phyloP scores from a whole-genome alignment of 2,888 invertebrate species.

The Gibbula magus region DNA sequence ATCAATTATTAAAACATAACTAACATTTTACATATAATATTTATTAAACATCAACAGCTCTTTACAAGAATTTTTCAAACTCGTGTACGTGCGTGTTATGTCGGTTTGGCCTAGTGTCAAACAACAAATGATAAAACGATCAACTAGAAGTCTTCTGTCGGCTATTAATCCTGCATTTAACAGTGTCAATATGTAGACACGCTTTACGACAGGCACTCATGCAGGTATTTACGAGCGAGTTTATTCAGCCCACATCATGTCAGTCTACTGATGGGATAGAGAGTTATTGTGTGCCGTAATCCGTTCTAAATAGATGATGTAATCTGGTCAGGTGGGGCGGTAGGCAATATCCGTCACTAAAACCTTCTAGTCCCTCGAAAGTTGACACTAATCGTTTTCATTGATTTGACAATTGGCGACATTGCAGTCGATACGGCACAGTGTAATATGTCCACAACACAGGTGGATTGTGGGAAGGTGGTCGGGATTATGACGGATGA shows the following conservation, averaged over 20 bases:
- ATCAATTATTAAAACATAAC: too few species aligned
- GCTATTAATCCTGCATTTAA: neutral
- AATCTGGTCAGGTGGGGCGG: neutral
- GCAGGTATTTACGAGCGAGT: neutral
- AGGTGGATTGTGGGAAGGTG: neutral
- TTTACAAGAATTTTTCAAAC: too few species aligned
- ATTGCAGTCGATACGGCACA: neutral
- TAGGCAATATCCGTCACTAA: neutral
- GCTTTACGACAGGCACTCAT: neutral
- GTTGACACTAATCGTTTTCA: conserved; percentile 12
- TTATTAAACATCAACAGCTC: too few species aligned
- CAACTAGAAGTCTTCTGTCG: too few species aligned
- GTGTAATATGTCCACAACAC: neutral
- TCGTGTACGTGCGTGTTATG: too few species aligned
- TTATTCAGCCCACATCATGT: neutral
- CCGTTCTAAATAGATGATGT: neutral
- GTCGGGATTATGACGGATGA: conserved; percentile 8
- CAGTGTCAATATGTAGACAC: neutral
- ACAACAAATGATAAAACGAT: too few species aligned
- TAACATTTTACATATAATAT: too few species aligned
- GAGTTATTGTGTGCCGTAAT: neutral
- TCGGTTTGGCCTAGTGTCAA: too few species aligned
- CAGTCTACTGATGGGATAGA: neutral
- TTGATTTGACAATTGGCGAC: neutral
- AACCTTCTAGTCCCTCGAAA: neutral